These are phyloP conservation scores for Drosophila melanica DNA, from an alignment of 1,140 invertebrate genomes.

Conservation along the genomic window DNA sequence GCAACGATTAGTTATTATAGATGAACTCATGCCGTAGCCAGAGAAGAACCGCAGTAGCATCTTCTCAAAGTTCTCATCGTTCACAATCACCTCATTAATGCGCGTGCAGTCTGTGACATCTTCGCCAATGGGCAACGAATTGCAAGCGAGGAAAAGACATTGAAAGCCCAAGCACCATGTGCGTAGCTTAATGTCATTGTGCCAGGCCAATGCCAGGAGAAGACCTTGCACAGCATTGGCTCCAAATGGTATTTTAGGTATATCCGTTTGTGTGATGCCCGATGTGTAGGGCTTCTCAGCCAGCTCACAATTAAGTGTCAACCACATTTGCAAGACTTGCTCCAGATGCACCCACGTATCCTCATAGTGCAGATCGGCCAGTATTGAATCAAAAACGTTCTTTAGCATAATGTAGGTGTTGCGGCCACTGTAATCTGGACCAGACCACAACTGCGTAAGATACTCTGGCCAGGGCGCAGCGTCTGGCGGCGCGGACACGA, in stretches of 20 bases:
- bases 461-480: constrained; percentile 84
- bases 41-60: constrained; percentile 90
- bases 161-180: constrained; percentile 91
- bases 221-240: constrained; percentile 89
- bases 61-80: constrained; percentile 89
- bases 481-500: constrained; percentile 76
- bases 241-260: constrained; percentile 89
- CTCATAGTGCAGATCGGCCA: constrained; percentile 86
- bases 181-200: constrained; percentile 88
- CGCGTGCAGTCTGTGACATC: constrained; percentile 78
- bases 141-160: constrained; percentile 86
- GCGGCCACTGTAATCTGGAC: constrained; percentile 71
- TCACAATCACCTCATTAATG: constrained; percentile 87
- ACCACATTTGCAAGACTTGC: constrained; percentile 92
- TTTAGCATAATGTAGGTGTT: constrained; percentile 87
- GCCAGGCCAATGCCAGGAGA: constrained; percentile 88
- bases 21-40: constrained; percentile 86
- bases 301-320: constrained; percentile 89
- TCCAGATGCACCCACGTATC: constrained; percentile 89
- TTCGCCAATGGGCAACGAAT: constrained; percentile 82
- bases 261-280: constrained; percentile 86
- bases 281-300: constrained; percentile 84
- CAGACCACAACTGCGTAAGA: constrained; percentile 80
- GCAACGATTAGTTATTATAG: constrained; percentile 79
- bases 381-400: constrained; percentile 89